A percentile compares a stretch with the other conserved stretches of the same genome.
Conservation (phyloP, 2,888 invertebrate genomes). For the Abrostola triplasia region DNA sequence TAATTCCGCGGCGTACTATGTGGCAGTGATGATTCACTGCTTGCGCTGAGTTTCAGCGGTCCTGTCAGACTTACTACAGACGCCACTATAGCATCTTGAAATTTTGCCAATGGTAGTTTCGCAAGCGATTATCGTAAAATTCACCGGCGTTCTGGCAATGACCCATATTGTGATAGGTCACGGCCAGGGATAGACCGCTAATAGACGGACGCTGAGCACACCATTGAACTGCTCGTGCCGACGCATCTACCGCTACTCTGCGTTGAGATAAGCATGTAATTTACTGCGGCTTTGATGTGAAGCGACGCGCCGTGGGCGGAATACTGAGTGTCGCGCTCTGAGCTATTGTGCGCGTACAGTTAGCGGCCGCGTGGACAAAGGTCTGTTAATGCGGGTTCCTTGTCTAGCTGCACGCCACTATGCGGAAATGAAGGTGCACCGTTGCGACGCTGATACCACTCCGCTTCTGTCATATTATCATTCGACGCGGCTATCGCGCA, state of each 20-base stretch:
- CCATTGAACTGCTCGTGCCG: constrained; percentile 35
- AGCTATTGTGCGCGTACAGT: constrained; percentile 60
- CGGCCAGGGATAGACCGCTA: constrained; percentile 72
- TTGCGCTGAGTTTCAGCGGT: constrained; percentile 56
- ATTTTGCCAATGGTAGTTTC: constrained; percentile 86
- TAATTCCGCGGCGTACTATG: constrained; percentile 53
- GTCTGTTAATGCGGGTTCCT: constrained; percentile 67
- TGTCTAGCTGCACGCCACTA: constrained; percentile 61
- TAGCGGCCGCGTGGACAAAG: constrained; percentile 60
- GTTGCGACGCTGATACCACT: constrained; percentile 54
- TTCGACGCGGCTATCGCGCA: constrained; percentile 45
- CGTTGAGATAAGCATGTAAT: constrained; percentile 65
- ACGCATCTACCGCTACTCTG: constrained; percentile 55
- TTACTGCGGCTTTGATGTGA: constrained; percentile 68
- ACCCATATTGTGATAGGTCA: constrained; percentile 84
- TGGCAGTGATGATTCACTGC: constrained; percentile 73
- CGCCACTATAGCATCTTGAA: constrained; percentile 81
- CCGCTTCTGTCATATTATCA: constrained; percentile 56
- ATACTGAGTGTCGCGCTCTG: constrained; percentile 63
- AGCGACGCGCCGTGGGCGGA: constrained; percentile 63
- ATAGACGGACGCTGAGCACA: constrained; percentile 51
- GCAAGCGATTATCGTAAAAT: constrained; percentile 85
- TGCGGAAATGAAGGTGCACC: constrained; percentile 64
- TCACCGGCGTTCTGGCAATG: constrained; percentile 79
- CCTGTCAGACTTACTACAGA: constrained; percentile 86